Conservation (phyloP, 2,797 vertebrate species). For the Macropodus opercularis region DNA sequence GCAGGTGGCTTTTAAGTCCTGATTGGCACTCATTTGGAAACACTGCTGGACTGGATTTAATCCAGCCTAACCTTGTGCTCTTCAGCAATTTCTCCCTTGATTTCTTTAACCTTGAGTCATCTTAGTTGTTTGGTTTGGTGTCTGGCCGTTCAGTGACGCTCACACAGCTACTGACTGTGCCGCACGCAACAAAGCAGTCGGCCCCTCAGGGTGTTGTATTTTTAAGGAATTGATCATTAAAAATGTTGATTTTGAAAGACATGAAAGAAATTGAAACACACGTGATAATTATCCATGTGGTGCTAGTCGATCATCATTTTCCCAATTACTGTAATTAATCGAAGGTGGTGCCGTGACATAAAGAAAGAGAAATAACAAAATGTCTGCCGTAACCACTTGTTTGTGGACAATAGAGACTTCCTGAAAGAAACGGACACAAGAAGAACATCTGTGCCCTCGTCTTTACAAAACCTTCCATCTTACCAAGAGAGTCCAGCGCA, state of each 20-base stretch:
- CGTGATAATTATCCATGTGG: not conserved
- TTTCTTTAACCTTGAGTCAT: constrained; percentile 68
- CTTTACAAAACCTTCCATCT: constrained; percentile 26
- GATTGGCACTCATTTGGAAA: constrained; percentile 74
- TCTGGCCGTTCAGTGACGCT: constrained; percentile 12
- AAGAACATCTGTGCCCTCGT: no score
- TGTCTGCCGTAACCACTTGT: no score
- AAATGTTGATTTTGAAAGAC: no score
- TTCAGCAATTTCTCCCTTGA: constrained; percentile 58
- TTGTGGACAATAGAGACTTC: no score
- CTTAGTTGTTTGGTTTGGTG: constrained; percentile 30
- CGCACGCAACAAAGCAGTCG: constrained; percentile 54
- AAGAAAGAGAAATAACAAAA: no score
- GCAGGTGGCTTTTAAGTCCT: constrained; percentile 63
- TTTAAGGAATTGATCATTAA: no score
- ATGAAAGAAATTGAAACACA: no score
- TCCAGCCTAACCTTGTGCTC: constrained; percentile 54
- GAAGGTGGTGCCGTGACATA: no score
- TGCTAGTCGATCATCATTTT: not conserved
- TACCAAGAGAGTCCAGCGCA: constrained; percentile 33
- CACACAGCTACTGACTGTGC: constrained; percentile 19
- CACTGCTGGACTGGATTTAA: constrained; percentile 64
- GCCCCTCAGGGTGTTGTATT: constrained; percentile 28
- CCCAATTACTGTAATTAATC: no score
- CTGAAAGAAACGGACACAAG: no score